A percentile compares a stretch with the other conserved stretches of the same genome.
Conservation (phyloP, 2,888 invertebrate genomes). For the Gonocerus acuteangulatus region DNA sequence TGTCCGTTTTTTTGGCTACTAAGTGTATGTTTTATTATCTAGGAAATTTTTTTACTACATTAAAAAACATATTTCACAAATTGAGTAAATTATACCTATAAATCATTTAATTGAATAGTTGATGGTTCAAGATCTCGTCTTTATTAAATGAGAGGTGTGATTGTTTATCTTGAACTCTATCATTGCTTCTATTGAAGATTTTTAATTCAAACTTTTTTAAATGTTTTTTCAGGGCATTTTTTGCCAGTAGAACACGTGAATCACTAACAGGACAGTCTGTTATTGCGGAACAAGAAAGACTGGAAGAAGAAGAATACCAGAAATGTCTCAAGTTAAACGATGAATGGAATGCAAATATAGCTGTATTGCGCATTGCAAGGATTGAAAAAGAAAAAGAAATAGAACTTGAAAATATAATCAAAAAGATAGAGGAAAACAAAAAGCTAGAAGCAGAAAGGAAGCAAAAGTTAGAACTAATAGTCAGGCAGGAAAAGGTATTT, state of each 20-base stretch:
- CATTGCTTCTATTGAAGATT: too few relatives aligned
- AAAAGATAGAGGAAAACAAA: conserved; percentile 39
- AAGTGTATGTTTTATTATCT: too few relatives aligned
- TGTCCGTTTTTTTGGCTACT: too few relatives aligned
- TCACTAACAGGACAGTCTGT: conserved; percentile 42
- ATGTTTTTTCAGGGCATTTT: conserved; percentile 49
- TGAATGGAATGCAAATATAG: conserved; percentile 61
- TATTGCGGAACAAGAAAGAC: conserved; percentile 43
- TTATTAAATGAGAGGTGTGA: too few relatives aligned
- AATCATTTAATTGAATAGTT: too few relatives aligned
- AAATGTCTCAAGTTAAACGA: conserved; percentile 55
- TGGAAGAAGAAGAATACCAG: conserved; percentile 58
- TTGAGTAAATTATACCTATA: too few relatives aligned
- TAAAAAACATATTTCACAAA: too few relatives aligned
- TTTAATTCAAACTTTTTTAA: not conserved
- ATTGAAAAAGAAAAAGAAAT: conserved; percentile 48
- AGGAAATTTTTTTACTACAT: too few relatives aligned
- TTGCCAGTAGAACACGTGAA: conserved; percentile 47
- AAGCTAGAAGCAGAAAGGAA: conserved; percentile 38
- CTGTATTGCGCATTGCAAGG: conserved; percentile 49
- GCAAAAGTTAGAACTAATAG: conserved; percentile 42
- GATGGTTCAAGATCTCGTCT: too few relatives aligned
- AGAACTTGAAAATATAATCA: conserved; percentile 47
- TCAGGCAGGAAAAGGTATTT: conserved; percentile 47
- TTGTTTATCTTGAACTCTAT: too few relatives aligned